A percentile compares a stretch with the other conserved stretches of the same genome.
Evolutionary conservation across 2,888 invertebrate species (phyloP).

Genomic region (Chrysolina haemoptera): DNA sequence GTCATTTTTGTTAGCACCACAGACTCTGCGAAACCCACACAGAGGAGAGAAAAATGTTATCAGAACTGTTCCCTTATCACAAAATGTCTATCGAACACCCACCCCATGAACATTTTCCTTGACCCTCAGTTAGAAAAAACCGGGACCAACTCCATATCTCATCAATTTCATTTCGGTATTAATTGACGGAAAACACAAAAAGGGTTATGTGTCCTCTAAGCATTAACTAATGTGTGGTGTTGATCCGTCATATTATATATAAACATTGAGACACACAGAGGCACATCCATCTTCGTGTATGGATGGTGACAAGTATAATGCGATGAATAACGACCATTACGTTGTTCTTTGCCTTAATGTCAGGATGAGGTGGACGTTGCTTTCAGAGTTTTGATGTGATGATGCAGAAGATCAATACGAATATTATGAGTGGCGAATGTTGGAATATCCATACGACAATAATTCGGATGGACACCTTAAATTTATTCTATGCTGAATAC

Average conservation of each 20-base stretch:
- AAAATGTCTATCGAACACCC: too few species aligned
- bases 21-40: too few species aligned
- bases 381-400: constrained; percentile 14
- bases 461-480: too few species aligned
- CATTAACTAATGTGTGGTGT: constrained; percentile 52
- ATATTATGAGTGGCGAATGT: not conserved
- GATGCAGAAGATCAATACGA: not conserved
- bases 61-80: not conserved
- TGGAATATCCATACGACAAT: not conserved
- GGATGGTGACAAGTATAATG: constrained; percentile 59
- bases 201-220: constrained; percentile 44
- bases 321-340: constrained; percentile 54
- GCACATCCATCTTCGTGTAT: constrained; percentile 61
- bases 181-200: constrained; percentile 43
- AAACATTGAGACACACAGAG: constrained; percentile 58
- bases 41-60: not conserved
- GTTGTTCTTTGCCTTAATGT: constrained; percentile 27
- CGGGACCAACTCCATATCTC: constrained; percentile 13
- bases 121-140: not conserved
- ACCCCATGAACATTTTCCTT: not conserved
- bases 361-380: not conserved
- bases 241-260: constrained; percentile 60
- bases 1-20: too few species aligned
- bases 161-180: constrained; percentile 44
- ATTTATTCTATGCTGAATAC: too few species aligned